Evolutionary conservation across 2,113 vertebrate species (phyloP).

Genomic region (Anoplopoma fimbria): DNA sequence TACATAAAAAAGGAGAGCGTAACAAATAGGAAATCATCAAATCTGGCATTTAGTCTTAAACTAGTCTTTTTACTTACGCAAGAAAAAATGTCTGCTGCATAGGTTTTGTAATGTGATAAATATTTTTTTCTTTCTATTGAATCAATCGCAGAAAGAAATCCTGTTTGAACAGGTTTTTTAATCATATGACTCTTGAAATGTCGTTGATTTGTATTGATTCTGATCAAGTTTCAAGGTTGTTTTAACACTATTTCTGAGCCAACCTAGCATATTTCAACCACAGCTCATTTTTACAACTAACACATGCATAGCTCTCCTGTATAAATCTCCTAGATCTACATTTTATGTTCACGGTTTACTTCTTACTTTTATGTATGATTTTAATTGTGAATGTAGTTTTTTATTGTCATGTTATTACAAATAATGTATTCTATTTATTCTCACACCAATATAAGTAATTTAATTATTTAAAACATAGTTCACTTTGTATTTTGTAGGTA

Average conservation of each 20-base stretch:
- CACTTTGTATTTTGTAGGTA: not conserved
- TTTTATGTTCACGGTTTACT: not conserved
- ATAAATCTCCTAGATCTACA: not conserved
- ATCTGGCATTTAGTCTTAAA: conserved; percentile 43
- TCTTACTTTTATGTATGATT: not conserved
- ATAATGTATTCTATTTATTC: not conserved
- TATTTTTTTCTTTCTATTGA: conserved; percentile 15
- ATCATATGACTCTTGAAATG: conserved; percentile 23
- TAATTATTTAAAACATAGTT: not conserved
- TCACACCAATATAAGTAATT: not conserved
- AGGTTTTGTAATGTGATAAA: conserved; percentile 14
- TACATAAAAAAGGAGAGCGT: not conserved
- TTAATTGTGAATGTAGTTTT: not conserved
- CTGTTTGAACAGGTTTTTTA: conserved; percentile 5
- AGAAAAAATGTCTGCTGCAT: not conserved
- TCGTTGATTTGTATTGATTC: conserved; percentile 22
- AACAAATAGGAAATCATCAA: conserved; percentile 45
- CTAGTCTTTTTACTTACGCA: not conserved
- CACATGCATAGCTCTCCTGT: not conserved
- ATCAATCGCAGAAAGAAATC: conserved; percentile 4
- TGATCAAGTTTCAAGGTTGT: conserved; percentile 13
- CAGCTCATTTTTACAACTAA: no score
- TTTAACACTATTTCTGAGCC: conserved; percentile 11
- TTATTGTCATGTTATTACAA: not conserved
- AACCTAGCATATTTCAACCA: not conserved